Base-by-base conservation (phyloP, 2,113 vertebrate genomes). In the Lipophrys pholis region DNA sequence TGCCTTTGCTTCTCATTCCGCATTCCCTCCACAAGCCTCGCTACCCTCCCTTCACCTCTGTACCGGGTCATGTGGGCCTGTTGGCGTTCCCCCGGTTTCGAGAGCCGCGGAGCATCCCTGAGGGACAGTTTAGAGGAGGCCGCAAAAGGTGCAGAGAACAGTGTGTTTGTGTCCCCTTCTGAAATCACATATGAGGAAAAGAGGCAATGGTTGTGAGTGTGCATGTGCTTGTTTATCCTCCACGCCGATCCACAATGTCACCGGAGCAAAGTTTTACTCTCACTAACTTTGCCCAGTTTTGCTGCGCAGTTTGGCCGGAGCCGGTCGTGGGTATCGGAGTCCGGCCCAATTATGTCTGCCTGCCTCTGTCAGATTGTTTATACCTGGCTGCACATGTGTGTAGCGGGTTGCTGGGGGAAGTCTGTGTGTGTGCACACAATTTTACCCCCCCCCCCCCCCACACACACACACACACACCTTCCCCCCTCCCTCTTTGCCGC, bases 281-380 rank as follows among this genome's bases (percentile, higher is more conserved):
- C 40, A 35, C 56, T 58, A 89, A 87, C 81, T 89, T 90, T 87
- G 69, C 58, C 45, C 79, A 56, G 77, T 84, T 30, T 84, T 84
- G 45, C 76, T 70, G 76, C 21, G 43, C 60, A 75, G 80, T 73
- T 55, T 71, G 69, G 74, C 70, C 78, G 21, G 66, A 84, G 70
- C 60, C 8, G 50, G 69, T 80, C 68, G 66, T 2, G 21, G 79
- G 64, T 86, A 77, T 76, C 57, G 2, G 51, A 81, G 74, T 86
- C 76, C 63, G 84, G 87, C 84, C 91, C 91, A 89, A 90, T 89
- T 93, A 90, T 81, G 88, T 91, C 86, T 73, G 64, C 78, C 84
- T 74, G 78, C 85, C 71, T 90, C 83, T 92, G 88, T 93, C 86
- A 89, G 87, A 88, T 87, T 89, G 84, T 90, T 83, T 87, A 80